phyloP scores from a whole-genome alignment of 2,888 invertebrate species.

The Perdita meconis region DNA sequence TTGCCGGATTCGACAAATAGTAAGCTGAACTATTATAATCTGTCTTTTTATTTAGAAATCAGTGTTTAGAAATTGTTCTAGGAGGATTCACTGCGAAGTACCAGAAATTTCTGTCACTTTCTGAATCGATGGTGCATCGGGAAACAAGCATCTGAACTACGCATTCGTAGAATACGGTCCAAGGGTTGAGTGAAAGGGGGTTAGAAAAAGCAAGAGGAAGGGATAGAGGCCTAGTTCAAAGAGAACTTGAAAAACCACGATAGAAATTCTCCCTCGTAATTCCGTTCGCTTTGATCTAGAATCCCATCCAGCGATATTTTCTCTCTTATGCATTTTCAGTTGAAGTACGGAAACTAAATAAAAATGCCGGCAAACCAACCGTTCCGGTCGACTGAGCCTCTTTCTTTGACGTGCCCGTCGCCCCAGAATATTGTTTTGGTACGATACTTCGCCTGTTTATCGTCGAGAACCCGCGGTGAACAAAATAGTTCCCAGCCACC shows the following conservation, averaged over 20 bases:
- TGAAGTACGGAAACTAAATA: constrained; percentile 42
- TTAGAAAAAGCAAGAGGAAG: background rate
- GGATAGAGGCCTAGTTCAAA: constrained; percentile 38
- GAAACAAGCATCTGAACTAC: constrained; percentile 19
- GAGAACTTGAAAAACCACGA: constrained; percentile 48
- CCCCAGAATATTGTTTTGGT: constrained; percentile 24
- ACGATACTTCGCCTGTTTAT: constrained; percentile 1
- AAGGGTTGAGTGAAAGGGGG: background rate
- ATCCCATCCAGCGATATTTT: constrained; percentile 39
- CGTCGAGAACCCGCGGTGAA: background rate
- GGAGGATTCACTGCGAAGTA: no score
- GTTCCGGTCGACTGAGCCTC: constrained; percentile 20
- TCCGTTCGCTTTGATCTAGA: constrained; percentile 54
- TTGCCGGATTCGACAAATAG: no score
- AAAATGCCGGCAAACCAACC: constrained; percentile 41
- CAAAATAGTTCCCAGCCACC: background rate
- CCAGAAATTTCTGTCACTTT: constrained; percentile 2
- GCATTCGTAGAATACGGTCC: background rate
- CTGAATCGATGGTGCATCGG: background rate
- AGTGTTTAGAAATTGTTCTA: no score
- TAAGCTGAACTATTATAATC: no score
- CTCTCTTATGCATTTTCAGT: constrained; percentile 48
- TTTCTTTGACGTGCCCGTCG: constrained; percentile 32
- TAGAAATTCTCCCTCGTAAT: constrained; percentile 53
- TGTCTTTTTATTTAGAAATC: no score